Conservation (phyloP, 2,888 invertebrate species). For the Eulithis prunata region DNA sequence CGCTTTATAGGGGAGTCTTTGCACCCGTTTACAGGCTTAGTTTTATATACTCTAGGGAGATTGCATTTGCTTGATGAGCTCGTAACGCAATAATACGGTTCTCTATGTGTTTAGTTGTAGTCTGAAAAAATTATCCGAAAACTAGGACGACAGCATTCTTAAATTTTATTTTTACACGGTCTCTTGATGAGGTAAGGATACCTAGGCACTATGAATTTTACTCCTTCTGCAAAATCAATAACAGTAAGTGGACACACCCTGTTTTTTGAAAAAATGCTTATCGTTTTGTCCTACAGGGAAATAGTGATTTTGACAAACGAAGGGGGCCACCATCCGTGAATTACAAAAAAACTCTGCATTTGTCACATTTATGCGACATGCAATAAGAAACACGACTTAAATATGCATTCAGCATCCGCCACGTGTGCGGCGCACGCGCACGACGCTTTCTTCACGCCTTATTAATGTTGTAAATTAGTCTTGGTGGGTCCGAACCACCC, state of each 20-base stretch:
- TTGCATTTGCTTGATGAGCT: slow-evolving; percentile 10
- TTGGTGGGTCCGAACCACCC: slow-evolving; percentile 55
- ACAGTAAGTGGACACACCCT: too few relatives aligned
- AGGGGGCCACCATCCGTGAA: not conserved
- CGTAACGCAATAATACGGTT: not conserved
- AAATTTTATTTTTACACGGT: too few relatives aligned
- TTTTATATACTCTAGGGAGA: slow-evolving; percentile 10
- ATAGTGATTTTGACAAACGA: too few relatives aligned
- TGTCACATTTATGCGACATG: slow-evolving; percentile 25
- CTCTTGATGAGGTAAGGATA: too few relatives aligned
- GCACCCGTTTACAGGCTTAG: slow-evolving; percentile 4
- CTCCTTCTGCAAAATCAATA: too few relatives aligned
- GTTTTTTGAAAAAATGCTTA: too few relatives aligned
- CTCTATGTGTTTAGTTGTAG: not conserved
- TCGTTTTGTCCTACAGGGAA: too few relatives aligned
- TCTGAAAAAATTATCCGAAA: too few relatives aligned
- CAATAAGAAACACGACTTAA: slow-evolving; percentile 50
- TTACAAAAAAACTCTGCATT: slow-evolving; percentile 17
- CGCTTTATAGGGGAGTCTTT: slow-evolving; percentile 19
- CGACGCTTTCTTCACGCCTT: slow-evolving; percentile 71
- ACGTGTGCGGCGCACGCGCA: slow-evolving; percentile 62
- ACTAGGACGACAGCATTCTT: too few relatives aligned
- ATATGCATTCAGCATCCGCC: slow-evolving; percentile 57
- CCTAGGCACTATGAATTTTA: too few relatives aligned
- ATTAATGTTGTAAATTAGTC: slow-evolving; percentile 75